Percentiles rank a stretch among this genome's conserved stretches.
phyloP scores from a whole-genome alignment of 2,888 invertebrate species.

The Drepanosiphum platanoidis region DNA sequence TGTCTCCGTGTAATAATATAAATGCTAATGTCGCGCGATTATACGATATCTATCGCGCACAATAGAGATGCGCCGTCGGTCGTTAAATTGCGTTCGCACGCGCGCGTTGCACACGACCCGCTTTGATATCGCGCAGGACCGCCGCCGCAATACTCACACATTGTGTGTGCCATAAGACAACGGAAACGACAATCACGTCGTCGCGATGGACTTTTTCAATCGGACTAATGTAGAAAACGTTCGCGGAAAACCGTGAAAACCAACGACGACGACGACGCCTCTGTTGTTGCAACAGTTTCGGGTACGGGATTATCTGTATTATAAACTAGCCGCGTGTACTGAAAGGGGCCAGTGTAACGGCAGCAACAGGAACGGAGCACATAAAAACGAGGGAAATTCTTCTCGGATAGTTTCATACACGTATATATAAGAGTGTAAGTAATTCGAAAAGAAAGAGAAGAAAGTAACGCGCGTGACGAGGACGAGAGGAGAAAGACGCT shows the following conservation, averaged over 20 bases:
- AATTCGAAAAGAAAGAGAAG: slow-evolving; percentile 15
- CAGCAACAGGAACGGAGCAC: background rate
- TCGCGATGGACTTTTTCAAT: background rate
- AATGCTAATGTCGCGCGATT: too few species aligned
- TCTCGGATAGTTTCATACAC: background rate
- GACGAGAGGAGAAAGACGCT: background rate
- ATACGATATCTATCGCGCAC: too few species aligned
- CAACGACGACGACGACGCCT: background rate
- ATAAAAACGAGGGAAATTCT: slow-evolving; percentile 16
- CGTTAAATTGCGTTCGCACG: too few species aligned
- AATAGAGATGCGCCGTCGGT: too few species aligned
- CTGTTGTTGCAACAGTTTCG: too few species aligned
- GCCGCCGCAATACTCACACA: too few species aligned
- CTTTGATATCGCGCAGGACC: too few species aligned
- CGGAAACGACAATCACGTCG: background rate
- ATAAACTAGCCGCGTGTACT: slow-evolving; percentile 2
- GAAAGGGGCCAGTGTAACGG: background rate
- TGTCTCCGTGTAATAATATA: too few species aligned
- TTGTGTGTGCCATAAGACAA: background rate
- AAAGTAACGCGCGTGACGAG: background rate
- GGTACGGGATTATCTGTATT: background rate
- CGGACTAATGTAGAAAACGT: background rate
- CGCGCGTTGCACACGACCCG: too few species aligned
- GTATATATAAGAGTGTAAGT: slow-evolving; percentile 16
- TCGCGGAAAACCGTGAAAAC: background rate